A percentile compares a stretch with the other conserved stretches of the same genome.
phyloP scores from a whole-genome alignment of 2,113 vertebrate genomes.

The Lepisosteus oculatus region DNA sequence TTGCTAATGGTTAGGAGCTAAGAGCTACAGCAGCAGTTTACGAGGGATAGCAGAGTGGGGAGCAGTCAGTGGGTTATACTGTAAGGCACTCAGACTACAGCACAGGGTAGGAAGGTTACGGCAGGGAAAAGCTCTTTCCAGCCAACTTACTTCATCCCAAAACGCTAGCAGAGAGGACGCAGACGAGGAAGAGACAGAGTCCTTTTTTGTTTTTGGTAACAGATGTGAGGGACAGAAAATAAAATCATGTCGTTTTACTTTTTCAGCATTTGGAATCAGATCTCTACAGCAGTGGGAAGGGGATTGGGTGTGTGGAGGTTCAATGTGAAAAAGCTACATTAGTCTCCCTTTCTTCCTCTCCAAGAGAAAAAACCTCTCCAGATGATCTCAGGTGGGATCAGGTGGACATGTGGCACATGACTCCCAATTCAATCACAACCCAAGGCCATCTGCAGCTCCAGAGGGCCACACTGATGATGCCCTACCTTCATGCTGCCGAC shows the following conservation, averaged over 20 bases:
- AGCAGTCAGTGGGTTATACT: conserved; percentile 24
- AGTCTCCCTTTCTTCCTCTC: no score
- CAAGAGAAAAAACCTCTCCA: not conserved
- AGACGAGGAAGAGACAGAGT: conserved; percentile 68
- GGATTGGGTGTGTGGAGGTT: not conserved
- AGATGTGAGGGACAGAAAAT: conserved; percentile 56
- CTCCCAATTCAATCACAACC: no score
- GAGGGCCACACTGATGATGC: no score
- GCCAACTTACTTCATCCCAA: conserved; percentile 74
- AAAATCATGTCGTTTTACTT: conserved; percentile 32
- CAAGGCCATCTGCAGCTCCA: no score
- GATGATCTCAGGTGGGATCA: not conserved
- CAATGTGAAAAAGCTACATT: not conserved
- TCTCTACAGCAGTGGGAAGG: not conserved
- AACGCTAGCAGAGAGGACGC: conserved; percentile 71
- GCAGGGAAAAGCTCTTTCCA: conserved; percentile 28
- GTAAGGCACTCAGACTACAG: conserved; percentile 22
- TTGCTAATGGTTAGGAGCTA: conserved; percentile 27
- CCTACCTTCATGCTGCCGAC: no score
- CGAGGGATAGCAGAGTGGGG: conserved; percentile 10
- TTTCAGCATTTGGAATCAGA: not conserved
- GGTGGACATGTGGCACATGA: not conserved
- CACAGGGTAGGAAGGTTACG: not conserved
- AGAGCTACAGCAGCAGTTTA: conserved; percentile 7
- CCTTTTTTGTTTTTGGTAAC: conserved; percentile 65